Base-by-base conservation (phyloP, 2,113 vertebrate genomes). In the Saguinus midas region DNA sequence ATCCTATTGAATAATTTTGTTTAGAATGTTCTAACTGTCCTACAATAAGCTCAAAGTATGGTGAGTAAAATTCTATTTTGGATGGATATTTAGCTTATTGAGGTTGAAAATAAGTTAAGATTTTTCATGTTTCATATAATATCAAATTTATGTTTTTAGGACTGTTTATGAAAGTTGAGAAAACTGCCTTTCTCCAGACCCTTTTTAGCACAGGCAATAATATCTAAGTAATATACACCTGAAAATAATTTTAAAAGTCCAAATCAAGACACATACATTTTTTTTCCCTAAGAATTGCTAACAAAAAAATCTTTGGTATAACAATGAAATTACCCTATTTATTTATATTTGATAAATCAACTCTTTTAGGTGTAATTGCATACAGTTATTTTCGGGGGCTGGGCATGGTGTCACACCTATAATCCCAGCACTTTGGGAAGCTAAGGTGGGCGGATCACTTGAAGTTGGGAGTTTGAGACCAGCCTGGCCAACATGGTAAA, bases 181-280 rank as follows among this genome's bases (percentile, higher is more conserved):
- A 40, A 85, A 70, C 18, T 45, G 40, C 70, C 84, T 96, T 72
- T 90, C 72, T 55, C 64, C 32, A 50, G 73, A 91, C 9, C 80
- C 20, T 20, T 58, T 84, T 8, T 37, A 86, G 35, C n/a, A 80
- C 13, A 93, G 58, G n/a, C 79, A 52, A 64, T 92, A 29, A 45
- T 58, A 78, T 57, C 27, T 85, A n/a, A 55, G 70, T 57, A 73
- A 45, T 73, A 80, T 27, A 20, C 48, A 73, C 3, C 64, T 55
- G 73, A 90, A 86, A 72, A 73, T 93, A 86, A 96, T 79, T 79
- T 55, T 35, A 90, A 61, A 86, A 79, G 29, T 73, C 61, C 55
- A 72, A 73, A 93, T 64, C 29, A 84, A 52, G 43, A 80, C 43
- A 61, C 6, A 21, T 50, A 43, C 7, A 72, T 58, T 84, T 90